These are phyloP conservation scores for Megathymus violae DNA, from an alignment of 1,140 invertebrate species.

Conservation along the genomic window DNA sequence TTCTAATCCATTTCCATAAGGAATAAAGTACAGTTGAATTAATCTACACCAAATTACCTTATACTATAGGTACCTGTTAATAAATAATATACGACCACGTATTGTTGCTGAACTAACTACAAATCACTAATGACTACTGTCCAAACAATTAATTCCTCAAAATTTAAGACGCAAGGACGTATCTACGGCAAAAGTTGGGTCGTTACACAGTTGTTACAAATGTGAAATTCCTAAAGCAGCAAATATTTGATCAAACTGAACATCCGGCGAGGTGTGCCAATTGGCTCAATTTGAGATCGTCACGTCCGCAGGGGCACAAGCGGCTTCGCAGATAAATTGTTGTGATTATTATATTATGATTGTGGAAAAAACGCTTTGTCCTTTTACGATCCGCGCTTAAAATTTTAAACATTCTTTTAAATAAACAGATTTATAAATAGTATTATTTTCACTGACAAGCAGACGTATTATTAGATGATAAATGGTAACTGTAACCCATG, in stretches of 20 bases:
- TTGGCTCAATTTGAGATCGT: slow-evolving; percentile 52
- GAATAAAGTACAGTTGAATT: too few relatives aligned
- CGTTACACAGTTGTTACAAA: slow-evolving; percentile 40
- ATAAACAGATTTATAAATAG: too few relatives aligned
- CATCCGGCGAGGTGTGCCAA: slow-evolving; percentile 50
- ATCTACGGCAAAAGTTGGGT: slow-evolving; percentile 38
- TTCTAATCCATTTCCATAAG: too few relatives aligned
- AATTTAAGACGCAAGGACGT: slow-evolving; percentile 19
- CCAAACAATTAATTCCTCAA: slow-evolving; percentile 21
- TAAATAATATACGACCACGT: too few relatives aligned
- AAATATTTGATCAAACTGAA: slow-evolving; percentile 53
- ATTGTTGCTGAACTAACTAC: too few relatives aligned
- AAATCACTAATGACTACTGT: background rate
- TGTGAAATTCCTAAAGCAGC: slow-evolving; percentile 44
- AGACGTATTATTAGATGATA: too few relatives aligned
- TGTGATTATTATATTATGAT: slow-evolving; percentile 51
- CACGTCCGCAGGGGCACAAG: slow-evolving; percentile 44
- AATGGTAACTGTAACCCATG: too few relatives aligned
- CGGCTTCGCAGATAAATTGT: slow-evolving; percentile 36
- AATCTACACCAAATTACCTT: too few relatives aligned
- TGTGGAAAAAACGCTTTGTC: slow-evolving; percentile 46
- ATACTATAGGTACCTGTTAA: too few relatives aligned
- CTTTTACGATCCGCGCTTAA: slow-evolving; percentile 16
- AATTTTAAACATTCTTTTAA: too few relatives aligned
- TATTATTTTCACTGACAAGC: too few relatives aligned